Evolutionary conservation across 2,888 invertebrate genomes (phyloP).

Genomic region (Philhelius pedissequus): DNA sequence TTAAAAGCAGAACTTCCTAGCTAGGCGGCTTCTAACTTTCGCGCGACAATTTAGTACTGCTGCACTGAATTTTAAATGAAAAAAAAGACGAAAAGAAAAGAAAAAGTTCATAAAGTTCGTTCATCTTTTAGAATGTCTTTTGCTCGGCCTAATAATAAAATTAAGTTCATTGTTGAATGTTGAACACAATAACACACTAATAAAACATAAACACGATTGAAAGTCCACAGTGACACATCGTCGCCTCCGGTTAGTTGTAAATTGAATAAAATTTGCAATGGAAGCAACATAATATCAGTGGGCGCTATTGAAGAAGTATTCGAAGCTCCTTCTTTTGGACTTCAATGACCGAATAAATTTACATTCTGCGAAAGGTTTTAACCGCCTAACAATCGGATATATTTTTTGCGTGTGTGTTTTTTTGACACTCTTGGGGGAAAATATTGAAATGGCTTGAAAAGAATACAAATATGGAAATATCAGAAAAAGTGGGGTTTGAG

Average conservation of each 20-base stretch:
- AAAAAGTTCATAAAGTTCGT: slow-evolving; percentile 17
- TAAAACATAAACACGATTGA: slow-evolving; percentile 5
- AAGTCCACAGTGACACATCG: neutral
- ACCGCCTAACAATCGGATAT: neutral
- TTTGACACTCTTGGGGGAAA: too few species aligned
- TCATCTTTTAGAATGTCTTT: slow-evolving; percentile 24
- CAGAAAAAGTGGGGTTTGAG: too few species aligned
- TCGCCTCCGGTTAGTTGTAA: neutral
- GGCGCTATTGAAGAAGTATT: neutral
- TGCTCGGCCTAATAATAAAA: slow-evolving; percentile 13
- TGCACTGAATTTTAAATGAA: neutral
- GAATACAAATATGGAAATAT: too few species aligned
- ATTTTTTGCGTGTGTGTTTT: neutral
- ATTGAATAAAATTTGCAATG: slow-evolving; percentile 51
- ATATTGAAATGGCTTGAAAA: too few species aligned
- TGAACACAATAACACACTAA: slow-evolving; percentile 13
- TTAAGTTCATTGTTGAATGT: slow-evolving; percentile 24
- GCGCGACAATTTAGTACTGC: neutral
- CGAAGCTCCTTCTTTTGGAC: neutral
- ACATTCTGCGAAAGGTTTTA: neutral
- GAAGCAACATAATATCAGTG: neutral
- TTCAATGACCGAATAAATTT: neutral
- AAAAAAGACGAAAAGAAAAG: neutral
- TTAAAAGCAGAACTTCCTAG: neutral
- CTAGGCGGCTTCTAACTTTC: slow-evolving; percentile 20